Percentiles rank a stretch among this genome's conserved stretches.
Evolutionary conservation across 2,797 vertebrate genomes (phyloP).

Genomic region (Merluccius polli): DNA sequence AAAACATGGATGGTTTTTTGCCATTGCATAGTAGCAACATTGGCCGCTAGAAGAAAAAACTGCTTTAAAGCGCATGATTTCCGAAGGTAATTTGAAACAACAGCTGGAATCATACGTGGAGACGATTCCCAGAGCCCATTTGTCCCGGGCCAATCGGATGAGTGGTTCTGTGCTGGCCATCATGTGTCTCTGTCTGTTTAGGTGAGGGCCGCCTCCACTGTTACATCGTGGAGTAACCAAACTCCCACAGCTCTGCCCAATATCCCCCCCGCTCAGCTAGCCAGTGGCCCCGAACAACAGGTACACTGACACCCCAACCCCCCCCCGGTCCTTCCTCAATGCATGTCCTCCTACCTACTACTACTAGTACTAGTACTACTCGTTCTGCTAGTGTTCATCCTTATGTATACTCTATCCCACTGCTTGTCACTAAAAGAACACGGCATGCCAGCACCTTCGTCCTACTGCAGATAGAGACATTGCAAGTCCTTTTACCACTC

Average conservation of each 20-base stretch:
- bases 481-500: too few relatives aligned
- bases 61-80: background rate
- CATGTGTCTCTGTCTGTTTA: constrained; percentile 87
- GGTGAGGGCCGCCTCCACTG: constrained; percentile 97
- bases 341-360: background rate
- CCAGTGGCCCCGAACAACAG: constrained; percentile 87
- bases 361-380: background rate
- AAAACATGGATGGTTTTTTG: background rate
- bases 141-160: background rate
- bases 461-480: background rate
- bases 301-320: constrained; percentile 69
- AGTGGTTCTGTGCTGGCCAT: constrained; percentile 4
- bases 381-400: too few relatives aligned
- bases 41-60: background rate
- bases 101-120: background rate
- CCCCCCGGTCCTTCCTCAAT: background rate
- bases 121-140: background rate
- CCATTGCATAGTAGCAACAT: background rate
- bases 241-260: constrained; percentile 95
- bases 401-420: background rate
- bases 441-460: background rate
- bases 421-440: background rate
- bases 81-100: background rate
- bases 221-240: constrained; percentile 99
- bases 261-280: constrained; percentile 82